A percentile compares a stretch with the other conserved stretches of the same genome.
Conservation (phyloP, 2,888 invertebrate species). For the Apodemia zela region DNA sequence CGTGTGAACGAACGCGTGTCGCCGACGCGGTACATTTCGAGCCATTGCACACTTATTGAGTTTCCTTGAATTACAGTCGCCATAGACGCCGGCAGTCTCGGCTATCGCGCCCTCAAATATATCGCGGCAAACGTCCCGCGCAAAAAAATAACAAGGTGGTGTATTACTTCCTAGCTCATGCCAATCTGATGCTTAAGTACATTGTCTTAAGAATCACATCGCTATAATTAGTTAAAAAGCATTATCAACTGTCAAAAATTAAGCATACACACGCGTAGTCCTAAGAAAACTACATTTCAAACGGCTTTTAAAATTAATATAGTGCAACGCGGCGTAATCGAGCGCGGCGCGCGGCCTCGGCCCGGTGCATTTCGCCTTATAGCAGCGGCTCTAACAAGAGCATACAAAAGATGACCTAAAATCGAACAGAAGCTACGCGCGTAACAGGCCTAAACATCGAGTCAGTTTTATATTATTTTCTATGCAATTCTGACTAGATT, state of each 20-base stretch:
- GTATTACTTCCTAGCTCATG: constrained; percentile 40
- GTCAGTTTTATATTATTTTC: constrained; percentile 63
- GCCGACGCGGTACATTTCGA: constrained; percentile 10
- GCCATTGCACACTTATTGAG: constrained; percentile 13
- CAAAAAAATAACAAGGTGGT: constrained; percentile 26
- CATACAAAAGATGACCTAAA: constrained; percentile 79
- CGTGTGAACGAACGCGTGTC: constrained; percentile 19
- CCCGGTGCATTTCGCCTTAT: constrained; percentile 73
- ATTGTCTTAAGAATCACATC: constrained; percentile 57
- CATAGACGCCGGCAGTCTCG: constrained; percentile 15
- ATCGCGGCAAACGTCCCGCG: constrained; percentile 14
- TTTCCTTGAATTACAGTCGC: constrained; percentile 14
- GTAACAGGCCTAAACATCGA: constrained; percentile 47
- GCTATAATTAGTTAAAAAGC: constrained; percentile 47
- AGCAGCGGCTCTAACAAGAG: constrained; percentile 66
- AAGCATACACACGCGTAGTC: constrained; percentile 73
- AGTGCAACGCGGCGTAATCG: constrained; percentile 63
- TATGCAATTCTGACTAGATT: constrained; percentile 62
- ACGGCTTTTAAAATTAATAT: constrained; percentile 67
- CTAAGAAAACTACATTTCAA: constrained; percentile 71
- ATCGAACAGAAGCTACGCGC: constrained; percentile 67
- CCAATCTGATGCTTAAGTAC: constrained; percentile 61
- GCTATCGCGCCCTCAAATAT: constrained; percentile 11
- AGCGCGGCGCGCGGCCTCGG: constrained; percentile 74
- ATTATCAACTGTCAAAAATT: constrained; percentile 81